Percentiles rank a stretch among this genome's conserved stretches.
Conservation (phyloP, 2,113 vertebrate genomes). For the Craseonycteris thonglongyai region DNA sequence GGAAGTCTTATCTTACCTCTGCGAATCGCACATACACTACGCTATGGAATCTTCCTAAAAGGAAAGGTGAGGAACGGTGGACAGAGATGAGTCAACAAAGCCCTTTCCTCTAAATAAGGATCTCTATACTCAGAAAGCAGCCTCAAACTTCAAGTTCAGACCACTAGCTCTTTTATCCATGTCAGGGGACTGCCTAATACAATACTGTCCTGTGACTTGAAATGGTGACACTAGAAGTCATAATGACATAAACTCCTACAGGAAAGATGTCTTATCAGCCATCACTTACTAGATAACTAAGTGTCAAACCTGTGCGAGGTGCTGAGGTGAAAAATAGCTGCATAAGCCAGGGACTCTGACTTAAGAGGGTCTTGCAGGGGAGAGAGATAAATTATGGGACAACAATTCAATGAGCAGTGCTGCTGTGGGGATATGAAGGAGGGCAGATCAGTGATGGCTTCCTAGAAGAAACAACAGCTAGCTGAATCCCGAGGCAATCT, state of each 20-base stretch:
- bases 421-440: neutral
- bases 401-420: neutral
- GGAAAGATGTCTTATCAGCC: neutral
- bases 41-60: neutral
- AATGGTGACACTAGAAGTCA: neutral
- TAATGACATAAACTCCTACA: accelerated
- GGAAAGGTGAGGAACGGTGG: neutral
- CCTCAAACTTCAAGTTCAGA: too few relatives aligned
- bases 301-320: neutral
- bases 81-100: neutral
- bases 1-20: neutral
- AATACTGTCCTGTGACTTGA: neutral
- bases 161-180: neutral
- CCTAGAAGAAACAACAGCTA: neutral
- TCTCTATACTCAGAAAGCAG: neutral
- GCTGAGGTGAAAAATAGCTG: neutral
- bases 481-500: neutral
- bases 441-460: neutral
- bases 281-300: neutral
- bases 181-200: too few relatives aligned
- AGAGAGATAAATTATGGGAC: neutral
- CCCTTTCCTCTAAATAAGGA: neutral
- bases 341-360: neutral
- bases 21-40: neutral
- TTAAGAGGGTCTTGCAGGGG: neutral